Base-by-base conservation (phyloP, 2,888 invertebrate species). In the Tachina lurida region DNA sequence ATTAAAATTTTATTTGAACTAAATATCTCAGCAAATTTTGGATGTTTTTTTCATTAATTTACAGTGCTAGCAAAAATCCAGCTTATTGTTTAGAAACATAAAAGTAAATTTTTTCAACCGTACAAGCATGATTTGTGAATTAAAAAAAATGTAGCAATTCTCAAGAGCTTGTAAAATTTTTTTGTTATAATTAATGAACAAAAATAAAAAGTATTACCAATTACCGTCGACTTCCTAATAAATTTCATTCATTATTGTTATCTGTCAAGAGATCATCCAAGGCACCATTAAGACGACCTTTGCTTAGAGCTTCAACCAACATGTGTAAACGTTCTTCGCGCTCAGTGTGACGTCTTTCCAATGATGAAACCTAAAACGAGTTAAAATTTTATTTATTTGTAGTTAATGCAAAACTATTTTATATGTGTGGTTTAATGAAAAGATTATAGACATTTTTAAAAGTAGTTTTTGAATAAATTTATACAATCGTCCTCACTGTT, bases 291-390 rank as follows among this genome's bases (percentile, higher is more conserved):
- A 93, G 87, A 22, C 93, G 90, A 56, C 93, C 93, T 87, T 93
- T 93, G 88, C 93, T 93, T n/a, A 93, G 88, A 39, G 93, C 93
- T 84, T 93, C 93, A 39, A 93, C 93, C 45, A 93, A 89, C 90
- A 93, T 90, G 76, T 93, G 93, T 65, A 93, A 88, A 12, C 93
- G 91, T 83, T 93, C 92, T 89, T 93, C 93, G 43, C 93, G 92
- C 89, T 93, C 93, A 65, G 92, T 91, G 82, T 93, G 93, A 3
- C 93, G 91, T 10, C 92, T 90, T 88, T 93, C 93, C 86, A 93
- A 87, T 47, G 93, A 91, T 87, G 93, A 91, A 71, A 93, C 93
- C 93, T 93, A 77, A 4, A 1, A 45, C 9, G 22, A n/a, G 12
- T 62, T 54, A 43, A 41, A 19, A 31, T 49, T 13, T 5, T 0